A percentile compares a stretch with the other conserved stretches of the same genome.
Conservation (phyloP, 2,888 invertebrate genomes). For the Cephus runcator region DNA sequence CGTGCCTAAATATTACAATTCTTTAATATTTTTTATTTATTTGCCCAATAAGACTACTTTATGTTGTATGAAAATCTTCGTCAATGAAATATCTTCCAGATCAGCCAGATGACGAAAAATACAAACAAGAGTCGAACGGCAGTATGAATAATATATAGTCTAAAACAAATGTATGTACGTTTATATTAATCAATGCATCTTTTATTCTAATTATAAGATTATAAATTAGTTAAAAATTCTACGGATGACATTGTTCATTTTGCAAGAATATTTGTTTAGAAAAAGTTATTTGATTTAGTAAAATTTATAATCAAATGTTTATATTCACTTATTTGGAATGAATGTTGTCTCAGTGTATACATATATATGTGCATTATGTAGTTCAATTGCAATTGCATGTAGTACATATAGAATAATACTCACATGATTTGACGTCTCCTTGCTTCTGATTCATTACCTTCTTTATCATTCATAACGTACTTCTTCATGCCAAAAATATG, state of each 20-base stretch:
- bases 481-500: constrained; percentile 77
- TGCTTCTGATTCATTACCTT: not conserved
- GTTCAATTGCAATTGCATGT: not conserved
- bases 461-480: constrained; percentile 76
- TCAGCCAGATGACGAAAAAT: not conserved
- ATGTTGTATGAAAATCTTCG: not conserved
- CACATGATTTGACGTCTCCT: not conserved
- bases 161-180: constrained; percentile 13
- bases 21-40: not conserved
- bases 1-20: not conserved
- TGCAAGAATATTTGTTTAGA: not conserved
- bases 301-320: not conserved
- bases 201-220: not conserved
- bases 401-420: not conserved
- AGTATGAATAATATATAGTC: constrained; percentile 16
- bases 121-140: not conserved
- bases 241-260: not conserved
- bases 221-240: not conserved
- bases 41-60: not conserved
- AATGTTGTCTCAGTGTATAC: not conserved
- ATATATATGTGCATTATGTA: not conserved
- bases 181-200: not conserved
- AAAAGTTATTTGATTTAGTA: not conserved
- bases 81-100: not conserved
- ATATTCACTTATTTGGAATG: too few species aligned